A percentile compares a stretch with the other conserved stretches of the same genome.
These are phyloP conservation scores for Dermatophagoides farinae DNA, from an alignment of 1,140 invertebrate genomes.

Conservation along the genomic window DNA sequence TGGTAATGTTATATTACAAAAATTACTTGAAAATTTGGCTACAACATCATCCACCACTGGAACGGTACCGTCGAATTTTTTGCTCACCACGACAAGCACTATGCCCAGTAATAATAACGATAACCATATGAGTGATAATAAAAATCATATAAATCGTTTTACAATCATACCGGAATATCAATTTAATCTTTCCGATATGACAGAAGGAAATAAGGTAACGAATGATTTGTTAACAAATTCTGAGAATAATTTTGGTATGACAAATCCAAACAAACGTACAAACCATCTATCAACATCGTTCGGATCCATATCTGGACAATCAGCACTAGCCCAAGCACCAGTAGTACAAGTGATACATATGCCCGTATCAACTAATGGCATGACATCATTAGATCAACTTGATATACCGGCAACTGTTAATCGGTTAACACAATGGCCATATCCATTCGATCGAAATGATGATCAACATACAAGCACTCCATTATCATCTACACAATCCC, in stretches of 20 bases:
- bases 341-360: conserved; percentile 16
- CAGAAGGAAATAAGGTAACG: neutral
- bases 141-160: too few relatives aligned
- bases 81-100: neutral
- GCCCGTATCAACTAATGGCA: neutral
- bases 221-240: too few relatives aligned
- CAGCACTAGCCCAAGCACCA: neutral
- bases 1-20: conserved; percentile 11
- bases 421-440: neutral
- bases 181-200: neutral
- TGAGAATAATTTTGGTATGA: too few relatives aligned
- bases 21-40: conserved; percentile 6
- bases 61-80: neutral
- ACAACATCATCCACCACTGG: neutral
- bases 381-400: neutral
- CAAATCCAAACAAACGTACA: too few relatives aligned
- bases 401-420: neutral
- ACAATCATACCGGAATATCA: too few relatives aligned
- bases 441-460: neutral
- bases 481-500: neutral
- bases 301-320: too few relatives aligned
- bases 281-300: too few relatives aligned
- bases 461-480: neutral
- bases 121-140: neutral
- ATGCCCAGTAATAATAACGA: neutral